Percentiles rank a stretch among this genome's conserved stretches.
These are phyloP conservation scores for Apoda limacodes DNA, from an alignment of 2,888 invertebrate species.

Conservation along the genomic window DNA sequence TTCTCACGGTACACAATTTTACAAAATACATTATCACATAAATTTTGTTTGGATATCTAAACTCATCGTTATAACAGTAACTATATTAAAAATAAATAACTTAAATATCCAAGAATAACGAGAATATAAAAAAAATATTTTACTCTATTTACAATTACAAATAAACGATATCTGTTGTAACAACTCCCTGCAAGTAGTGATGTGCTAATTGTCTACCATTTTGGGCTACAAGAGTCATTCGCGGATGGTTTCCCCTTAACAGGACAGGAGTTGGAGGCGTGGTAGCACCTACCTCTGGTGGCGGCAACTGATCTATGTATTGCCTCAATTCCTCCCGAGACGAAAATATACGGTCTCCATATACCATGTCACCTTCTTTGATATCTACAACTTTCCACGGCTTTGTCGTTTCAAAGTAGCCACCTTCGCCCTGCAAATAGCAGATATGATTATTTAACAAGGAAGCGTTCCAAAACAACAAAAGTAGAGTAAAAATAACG, in stretches of 20 bases:
- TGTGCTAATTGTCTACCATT: slow-evolving; percentile 42
- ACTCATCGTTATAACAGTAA: too few species aligned
- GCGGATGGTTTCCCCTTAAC: slow-evolving; percentile 23
- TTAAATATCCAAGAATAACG: too few species aligned
- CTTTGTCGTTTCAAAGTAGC: slow-evolving; percentile 47
- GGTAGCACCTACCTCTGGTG: slow-evolving; percentile 17
- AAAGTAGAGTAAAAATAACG: too few species aligned
- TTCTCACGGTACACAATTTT: too few species aligned
- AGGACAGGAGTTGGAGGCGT: slow-evolving; percentile 27
- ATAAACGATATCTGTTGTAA: slow-evolving; percentile 34
- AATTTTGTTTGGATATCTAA: too few species aligned
- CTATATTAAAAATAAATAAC: too few species aligned
- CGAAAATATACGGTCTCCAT: slow-evolving; percentile 40
- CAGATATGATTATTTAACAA: too few species aligned
- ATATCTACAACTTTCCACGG: slow-evolving; percentile 33
- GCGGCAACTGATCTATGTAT: slow-evolving; percentile 28
- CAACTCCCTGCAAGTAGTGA: slow-evolving; percentile 34
- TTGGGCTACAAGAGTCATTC: slow-evolving; percentile 32
- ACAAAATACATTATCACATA: too few species aligned
- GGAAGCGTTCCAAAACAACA: too few species aligned
- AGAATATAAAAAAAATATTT: too few species aligned
- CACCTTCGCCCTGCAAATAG: slow-evolving; percentile 44
- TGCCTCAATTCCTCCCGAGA: slow-evolving; percentile 31
- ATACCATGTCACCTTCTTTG: slow-evolving; percentile 26
- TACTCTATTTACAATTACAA: too few species aligned